Evolutionary conservation across 2,888 invertebrate genomes (phyloP), one percentile per base, ranked within the genome.

Genomic region (Chymomyza procnemis): DNA sequence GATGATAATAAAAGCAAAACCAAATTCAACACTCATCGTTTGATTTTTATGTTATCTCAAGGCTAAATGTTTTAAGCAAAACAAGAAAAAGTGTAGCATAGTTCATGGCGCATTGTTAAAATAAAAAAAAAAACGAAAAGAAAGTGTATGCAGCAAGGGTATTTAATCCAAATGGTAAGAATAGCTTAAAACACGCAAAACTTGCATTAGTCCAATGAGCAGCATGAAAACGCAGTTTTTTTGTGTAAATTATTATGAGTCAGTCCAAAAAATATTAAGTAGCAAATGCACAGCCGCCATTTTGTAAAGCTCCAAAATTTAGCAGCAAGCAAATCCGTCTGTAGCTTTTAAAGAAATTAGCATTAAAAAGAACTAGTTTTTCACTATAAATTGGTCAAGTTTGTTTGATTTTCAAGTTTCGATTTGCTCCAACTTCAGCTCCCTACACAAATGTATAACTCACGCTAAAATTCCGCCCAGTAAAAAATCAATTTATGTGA

Each of bases 401-500:
- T 54, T 18, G 57, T 61, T 55, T 48, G 55, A 16, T 21, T 41
- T 16, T 58, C 48, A 59, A 21, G n/a, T 26, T 52, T 30, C 46
- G 34, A 5, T 47, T n/a, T n/a, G 50, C 50, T 18, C 26, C 26
- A 3, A 26, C 19, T n/a, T n/a, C n/a, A n/a, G n/a, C 19, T 18
- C 14, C 26, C 34, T 57, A 22, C 34, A 65, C 52, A 54, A 56
- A 41, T 19, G 47, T 73, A n/a, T n/a, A 63, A 80, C 73, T 80
- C 83, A 81, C 84, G 82, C 83, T 84, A 83, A 87, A 86, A 85
- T 85, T 85, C 87, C 86, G 85, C 87, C 85, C 80, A 85, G 48
- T n/a, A 46, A 46, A 85, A 76, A 60, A 61, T 76, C 84, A 77
- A 84, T 87, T 88, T 89, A 88, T 89, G 89, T 89, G 89, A 89